Base-by-base conservation (phyloP, 2,797 vertebrate species). In the Heliangelus exortis region DNA sequence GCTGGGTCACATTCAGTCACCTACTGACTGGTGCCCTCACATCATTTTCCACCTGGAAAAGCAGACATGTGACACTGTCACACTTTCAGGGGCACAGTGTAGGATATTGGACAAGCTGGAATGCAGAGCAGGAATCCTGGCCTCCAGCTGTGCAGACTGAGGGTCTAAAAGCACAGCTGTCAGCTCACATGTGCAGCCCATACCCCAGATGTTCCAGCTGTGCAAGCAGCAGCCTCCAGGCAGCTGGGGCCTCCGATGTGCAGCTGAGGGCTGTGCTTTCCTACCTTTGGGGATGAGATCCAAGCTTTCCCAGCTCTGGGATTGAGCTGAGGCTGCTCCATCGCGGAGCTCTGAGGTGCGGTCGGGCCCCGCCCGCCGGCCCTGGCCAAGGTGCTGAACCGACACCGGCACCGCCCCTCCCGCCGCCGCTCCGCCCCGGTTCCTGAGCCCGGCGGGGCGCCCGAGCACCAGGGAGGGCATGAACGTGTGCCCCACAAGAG, bases 301-400 rank as follows among this genome's bases (percentile, higher is more conserved):
- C 22, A 4, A 3, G 33, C 26, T 51, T 10, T 10, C 55, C 3
- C 25, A 19, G 8, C 1, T 11, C 12, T 0, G 23, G 39, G 10
- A 25, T 41, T 31, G 29, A 23, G 20, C 3, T 6, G 21, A 3
- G 57, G 25, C 9, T 6, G 50, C 29, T 18, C 4, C 22, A 0
- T 29, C 5, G 45, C 3, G 18, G 43, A 8, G 39, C 17, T 3
- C 17, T 3, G 1, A 7, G 4, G 36, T 13, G 23, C 50, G 20
- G 47, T 20, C 47, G 2, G 2, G 18, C 43, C 1, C 29, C 3
- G 34, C 39, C 6, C 45, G 3, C 18, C 51, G 6, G 39, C 53
- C 53, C 3, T 98, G 97, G 73, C 97, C 97, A 96, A 87, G 97
- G 97, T 97, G 89, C 97, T 98, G 97, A 98, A 98, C 73, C 12